These are phyloP conservation scores for Chaetophractus vellerosus DNA, from an alignment of 2,797 vertebrate species.

Conservation along the genomic window DNA sequence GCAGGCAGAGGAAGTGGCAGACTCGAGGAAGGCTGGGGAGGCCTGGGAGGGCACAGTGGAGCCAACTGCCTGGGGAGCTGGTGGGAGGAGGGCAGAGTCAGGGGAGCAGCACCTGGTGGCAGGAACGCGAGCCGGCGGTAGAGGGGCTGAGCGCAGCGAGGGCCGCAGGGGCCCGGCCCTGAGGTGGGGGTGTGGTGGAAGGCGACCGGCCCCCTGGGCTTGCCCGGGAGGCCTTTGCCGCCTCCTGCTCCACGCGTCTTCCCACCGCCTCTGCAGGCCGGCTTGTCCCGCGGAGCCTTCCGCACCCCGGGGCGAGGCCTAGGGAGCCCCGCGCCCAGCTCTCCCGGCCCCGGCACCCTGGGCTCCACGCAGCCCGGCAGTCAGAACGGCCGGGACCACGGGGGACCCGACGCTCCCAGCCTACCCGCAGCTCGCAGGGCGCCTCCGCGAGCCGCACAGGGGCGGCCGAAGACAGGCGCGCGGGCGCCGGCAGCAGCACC, in stretches of 20 bases:
- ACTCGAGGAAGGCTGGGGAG: background rate
- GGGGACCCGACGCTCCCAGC: background rate
- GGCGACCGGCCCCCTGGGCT: background rate
- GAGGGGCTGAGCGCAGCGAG: background rate
- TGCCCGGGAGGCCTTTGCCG: background rate
- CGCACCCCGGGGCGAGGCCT: background rate
- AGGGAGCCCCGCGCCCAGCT: background rate
- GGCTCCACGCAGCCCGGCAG: background rate
- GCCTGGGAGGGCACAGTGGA: background rate
- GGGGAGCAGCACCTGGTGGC: background rate
- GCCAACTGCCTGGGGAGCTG: background rate
- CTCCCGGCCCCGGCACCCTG: background rate
- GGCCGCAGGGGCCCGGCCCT: background rate
- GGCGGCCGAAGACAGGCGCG: constrained; percentile 90
- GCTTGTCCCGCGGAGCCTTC: too few species aligned
- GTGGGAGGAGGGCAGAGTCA: background rate
- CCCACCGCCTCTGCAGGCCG: background rate
- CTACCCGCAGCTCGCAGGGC: constrained; percentile 79
- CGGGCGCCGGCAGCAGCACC: constrained; percentile 92
- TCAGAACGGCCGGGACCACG: background rate
- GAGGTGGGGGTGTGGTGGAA: background rate
- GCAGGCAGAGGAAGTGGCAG: constrained; percentile 20
- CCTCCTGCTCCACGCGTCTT: background rate
- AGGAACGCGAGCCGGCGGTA: too few species aligned
- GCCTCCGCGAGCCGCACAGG: constrained; percentile 90